Evolutionary conservation across 2,113 vertebrate genomes (phyloP).

Genomic region (Morone chrysops): DNA sequence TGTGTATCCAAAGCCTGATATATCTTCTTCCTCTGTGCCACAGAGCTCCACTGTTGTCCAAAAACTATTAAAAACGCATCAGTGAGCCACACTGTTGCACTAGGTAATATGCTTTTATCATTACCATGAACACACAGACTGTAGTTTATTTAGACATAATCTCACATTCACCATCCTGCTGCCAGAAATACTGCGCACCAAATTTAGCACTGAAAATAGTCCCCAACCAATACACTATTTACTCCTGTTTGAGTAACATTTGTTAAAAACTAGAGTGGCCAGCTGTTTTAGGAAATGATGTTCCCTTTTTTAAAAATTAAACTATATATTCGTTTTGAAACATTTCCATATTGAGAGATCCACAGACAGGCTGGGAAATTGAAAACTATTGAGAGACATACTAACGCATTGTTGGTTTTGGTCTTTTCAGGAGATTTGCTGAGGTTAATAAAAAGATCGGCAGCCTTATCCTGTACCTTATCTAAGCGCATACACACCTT

Average conservation of each 20-base stretch:
- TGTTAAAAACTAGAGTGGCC: not conserved
- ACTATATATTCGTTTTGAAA: not conserved
- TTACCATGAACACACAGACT: slow-evolving; percentile 5
- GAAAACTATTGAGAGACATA: not conserved
- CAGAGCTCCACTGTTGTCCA: not conserved
- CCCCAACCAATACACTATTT: too few species aligned
- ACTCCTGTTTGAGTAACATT: not conserved
- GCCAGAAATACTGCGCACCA: not conserved
- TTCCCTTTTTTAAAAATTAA: not conserved
- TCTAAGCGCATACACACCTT: not conserved
- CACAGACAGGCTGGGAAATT: not conserved
- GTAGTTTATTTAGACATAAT: not conserved
- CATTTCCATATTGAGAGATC: not conserved
- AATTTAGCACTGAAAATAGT: not conserved
- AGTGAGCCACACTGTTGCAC: not conserved
- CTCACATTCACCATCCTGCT: not conserved
- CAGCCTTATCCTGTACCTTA: not conserved
- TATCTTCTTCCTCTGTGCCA: not conserved
- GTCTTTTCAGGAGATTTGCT: not conserved
- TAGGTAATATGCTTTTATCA: not conserved
- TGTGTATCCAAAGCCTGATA: not conserved
- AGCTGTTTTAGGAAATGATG: not conserved
- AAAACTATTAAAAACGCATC: not conserved
- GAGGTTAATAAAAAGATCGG: not conserved
- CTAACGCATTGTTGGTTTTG: not conserved